These are phyloP conservation scores for Potamilus streckersoni DNA, from an alignment of 1,140 invertebrate species.

Conservation along the genomic window DNA sequence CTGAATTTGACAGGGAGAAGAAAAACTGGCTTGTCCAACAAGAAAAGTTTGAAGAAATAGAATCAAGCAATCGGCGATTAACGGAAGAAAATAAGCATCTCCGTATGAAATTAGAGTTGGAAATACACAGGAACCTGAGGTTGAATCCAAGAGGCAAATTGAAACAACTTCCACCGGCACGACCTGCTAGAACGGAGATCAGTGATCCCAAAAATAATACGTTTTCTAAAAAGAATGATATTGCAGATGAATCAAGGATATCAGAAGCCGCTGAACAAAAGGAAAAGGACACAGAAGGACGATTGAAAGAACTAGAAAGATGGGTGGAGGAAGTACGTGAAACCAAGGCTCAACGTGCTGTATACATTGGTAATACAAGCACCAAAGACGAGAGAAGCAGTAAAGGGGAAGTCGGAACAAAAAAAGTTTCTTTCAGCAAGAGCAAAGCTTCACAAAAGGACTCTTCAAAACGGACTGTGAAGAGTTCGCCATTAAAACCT, in stretches of 20 bases:
- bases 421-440: conserved; percentile 17
- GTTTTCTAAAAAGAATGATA: too few relatives aligned
- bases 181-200: conserved; percentile 25
- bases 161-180: conserved; percentile 13
- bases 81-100: conserved; percentile 41
- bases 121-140: conserved; percentile 3
- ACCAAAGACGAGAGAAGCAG: neutral
- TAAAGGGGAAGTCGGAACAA: conserved; percentile 1
- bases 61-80: conserved; percentile 37
- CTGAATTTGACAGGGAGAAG: conserved; percentile 34
- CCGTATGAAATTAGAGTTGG: conserved; percentile 24
- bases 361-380: neutral
- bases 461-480: neutral
- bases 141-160: conserved; percentile 11
- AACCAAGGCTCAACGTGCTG: conserved; percentile 6
- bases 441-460: conserved; percentile 11
- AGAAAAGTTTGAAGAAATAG: conserved; percentile 40
- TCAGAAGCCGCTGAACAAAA: conserved; percentile 24
- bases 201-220: neutral
- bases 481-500: conserved; percentile 2
- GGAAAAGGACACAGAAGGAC: conserved; percentile 32
- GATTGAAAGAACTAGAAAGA: conserved; percentile 32
- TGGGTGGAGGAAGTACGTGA: conserved; percentile 23
- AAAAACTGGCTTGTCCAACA: conserved; percentile 36
- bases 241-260: conserved; percentile 1